Base-by-base conservation (phyloP, 2,888 invertebrate genomes). In the Agriotes lineatus region DNA sequence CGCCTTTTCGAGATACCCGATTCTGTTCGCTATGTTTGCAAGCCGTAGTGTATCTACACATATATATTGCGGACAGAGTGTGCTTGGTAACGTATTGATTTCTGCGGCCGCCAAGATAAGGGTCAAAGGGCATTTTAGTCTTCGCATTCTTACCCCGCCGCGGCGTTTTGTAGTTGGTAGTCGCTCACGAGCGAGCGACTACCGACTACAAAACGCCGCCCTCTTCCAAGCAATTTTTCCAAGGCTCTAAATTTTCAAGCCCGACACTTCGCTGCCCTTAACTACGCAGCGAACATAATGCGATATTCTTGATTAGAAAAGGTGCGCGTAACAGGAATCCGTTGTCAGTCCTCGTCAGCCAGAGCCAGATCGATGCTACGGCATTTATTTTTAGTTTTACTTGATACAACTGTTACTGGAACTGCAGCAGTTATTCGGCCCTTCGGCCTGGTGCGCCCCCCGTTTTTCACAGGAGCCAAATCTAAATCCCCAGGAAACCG, bases 71-170 rank as follows among this genome's bases (percentile, higher is more conserved):
- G 77, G 78, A 76, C 74, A 75, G 75, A 75, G 74, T 73, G 74
- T 77, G 79, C 79, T 78, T 74, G 78, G 77, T 78, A 78, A 79
- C 76, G 80, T 83, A 83, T 83, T 82, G 83, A 83, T 83, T 83
- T 82, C 80, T 80, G 77, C 74, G 81, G 79, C 80, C 81, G 81
- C 81, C 78, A 81, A 82, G 81, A 83, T 81, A 79, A 81, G 82
- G 83, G 82, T 82, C 83, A 82, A 80, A 82, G 82, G 81, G 82
- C 81, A 82, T 77, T 79, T 77, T 71, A 72, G 72, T 76, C 76
- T 75, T 67, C 45, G 62, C 54, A 58, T 67, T 70, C 63, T 66
- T 70, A 66, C 66, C 48, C 61, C 52, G 52, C 33, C 52, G 33
- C 52, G 52, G 52, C 33, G 33, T 52, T 33, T 33, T 52, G 52